These are phyloP conservation scores for Galemys pyrenaicus DNA, from an alignment of 2,113 vertebrate genomes.

Conservation along the genomic window DNA sequence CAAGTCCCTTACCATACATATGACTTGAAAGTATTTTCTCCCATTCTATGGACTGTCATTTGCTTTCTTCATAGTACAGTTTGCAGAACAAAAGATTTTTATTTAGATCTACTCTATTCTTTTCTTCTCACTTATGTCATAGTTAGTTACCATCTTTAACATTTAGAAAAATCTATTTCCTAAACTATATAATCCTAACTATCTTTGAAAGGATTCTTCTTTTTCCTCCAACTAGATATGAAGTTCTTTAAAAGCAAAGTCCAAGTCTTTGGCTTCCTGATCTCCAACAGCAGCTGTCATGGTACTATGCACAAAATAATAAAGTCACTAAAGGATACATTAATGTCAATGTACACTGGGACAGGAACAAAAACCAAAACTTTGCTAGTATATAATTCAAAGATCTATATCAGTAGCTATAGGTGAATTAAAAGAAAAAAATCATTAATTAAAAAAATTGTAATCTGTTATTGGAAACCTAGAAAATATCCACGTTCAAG, in stretches of 20 bases:
- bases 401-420: not conserved
- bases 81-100: not conserved
- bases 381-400: constrained; percentile 39
- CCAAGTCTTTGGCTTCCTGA: not conserved
- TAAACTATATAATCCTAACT: not conserved
- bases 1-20: not conserved
- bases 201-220: not conserved
- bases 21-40: not conserved
- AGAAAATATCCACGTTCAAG: constrained; percentile 1
- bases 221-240: not conserved
- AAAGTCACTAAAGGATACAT: not conserved
- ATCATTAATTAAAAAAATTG: not conserved
- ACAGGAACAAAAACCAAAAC: not conserved
- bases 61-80: not conserved
- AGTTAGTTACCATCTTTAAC: not conserved
- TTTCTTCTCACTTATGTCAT: not conserved
- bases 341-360: not conserved
- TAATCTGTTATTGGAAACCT: not conserved
- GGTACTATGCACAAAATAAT: not conserved
- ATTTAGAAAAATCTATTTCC: not conserved
- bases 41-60: not conserved
- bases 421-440: not conserved
- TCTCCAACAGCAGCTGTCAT: not conserved
- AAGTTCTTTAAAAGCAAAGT: not conserved
- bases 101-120: not conserved